Evolutionary conservation across 2,113 vertebrate genomes (phyloP).

Genomic region (Leptosomus discolor): DNA sequence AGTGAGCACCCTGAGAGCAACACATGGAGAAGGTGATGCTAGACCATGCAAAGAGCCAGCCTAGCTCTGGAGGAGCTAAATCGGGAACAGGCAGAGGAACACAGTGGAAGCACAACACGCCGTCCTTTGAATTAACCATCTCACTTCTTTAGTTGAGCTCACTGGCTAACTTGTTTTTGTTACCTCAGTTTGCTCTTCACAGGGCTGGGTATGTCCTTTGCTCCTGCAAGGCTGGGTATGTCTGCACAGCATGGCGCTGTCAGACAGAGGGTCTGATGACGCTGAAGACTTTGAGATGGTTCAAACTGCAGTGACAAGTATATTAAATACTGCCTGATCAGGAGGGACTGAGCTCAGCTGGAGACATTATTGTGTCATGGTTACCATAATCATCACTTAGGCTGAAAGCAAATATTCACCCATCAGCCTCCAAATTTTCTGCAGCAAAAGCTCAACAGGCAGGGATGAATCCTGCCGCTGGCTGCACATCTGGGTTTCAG

Average conservation of each 20-base stretch:
- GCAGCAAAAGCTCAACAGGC: background rate
- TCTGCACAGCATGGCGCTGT: background rate
- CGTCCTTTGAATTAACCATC: background rate
- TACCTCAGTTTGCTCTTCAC: background rate
- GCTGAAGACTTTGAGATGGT: background rate
- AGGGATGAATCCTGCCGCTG: background rate
- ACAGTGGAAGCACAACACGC: background rate
- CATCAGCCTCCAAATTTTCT: background rate
- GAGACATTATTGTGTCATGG: background rate
- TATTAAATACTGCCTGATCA: background rate
- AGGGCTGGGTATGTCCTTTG: background rate
- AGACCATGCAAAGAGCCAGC: background rate
- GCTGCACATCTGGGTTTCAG: background rate
- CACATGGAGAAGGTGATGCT: background rate
- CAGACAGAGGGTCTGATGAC: fast-evolving
- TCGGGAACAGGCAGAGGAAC: background rate
- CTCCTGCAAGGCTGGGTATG: background rate
- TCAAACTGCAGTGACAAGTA: background rate
- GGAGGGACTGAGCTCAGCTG: background rate
- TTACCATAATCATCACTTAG: background rate
- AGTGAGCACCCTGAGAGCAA: background rate
- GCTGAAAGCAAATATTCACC: background rate
- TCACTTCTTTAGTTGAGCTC: background rate
- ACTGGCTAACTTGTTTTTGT: background rate
- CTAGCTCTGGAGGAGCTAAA: background rate